Evolutionary conservation across 1,140 invertebrate species (phyloP).

Genomic region (Hypothenemus hampei): DNA sequence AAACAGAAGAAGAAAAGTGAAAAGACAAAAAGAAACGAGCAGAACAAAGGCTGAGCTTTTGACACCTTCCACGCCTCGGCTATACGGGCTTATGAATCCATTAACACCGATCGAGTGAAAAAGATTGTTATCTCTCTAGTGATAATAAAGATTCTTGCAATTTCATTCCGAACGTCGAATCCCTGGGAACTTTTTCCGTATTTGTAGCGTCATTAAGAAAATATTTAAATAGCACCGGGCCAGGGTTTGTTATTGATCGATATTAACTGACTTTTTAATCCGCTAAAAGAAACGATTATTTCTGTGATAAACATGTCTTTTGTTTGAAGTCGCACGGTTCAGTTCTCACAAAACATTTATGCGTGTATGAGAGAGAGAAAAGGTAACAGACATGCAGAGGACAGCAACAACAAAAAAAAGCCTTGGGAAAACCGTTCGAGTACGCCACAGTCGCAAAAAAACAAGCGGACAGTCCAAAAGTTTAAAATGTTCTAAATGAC

Average conservation of each 20-base stretch:
- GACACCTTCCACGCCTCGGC: conserved; percentile 28
- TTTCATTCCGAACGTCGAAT: conserved; percentile 24
- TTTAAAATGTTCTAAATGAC: too few species aligned
- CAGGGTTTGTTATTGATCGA: conserved; percentile 1
- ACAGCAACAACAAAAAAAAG: too few species aligned
- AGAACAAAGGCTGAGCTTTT: conserved; percentile 23
- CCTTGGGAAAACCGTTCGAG: too few species aligned
- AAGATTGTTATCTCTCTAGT: conserved; percentile 22
- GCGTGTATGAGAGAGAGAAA: too few species aligned
- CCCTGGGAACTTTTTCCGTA: conserved; percentile 20
- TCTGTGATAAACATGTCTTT: too few species aligned
- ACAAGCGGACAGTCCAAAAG: too few species aligned
- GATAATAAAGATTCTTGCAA: conserved; percentile 30
- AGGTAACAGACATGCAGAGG: too few species aligned
- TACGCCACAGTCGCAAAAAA: too few species aligned
- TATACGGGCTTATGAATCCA: conserved; percentile 28
- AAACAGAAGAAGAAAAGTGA: conserved; percentile 11
- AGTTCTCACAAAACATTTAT: too few species aligned
- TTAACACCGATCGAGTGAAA: conserved; percentile 27
- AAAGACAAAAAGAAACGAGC: conserved; percentile 18
- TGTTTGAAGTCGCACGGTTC: too few species aligned
- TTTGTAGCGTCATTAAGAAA: conserved; percentile 19
- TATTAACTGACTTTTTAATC: conserved; percentile 1
- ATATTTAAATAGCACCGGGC: conserved; percentile 12
- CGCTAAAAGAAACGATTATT: too few species aligned